Evolutionary conservation across 2,113 vertebrate genomes (phyloP).

Genomic region (Eira barbara): DNA sequence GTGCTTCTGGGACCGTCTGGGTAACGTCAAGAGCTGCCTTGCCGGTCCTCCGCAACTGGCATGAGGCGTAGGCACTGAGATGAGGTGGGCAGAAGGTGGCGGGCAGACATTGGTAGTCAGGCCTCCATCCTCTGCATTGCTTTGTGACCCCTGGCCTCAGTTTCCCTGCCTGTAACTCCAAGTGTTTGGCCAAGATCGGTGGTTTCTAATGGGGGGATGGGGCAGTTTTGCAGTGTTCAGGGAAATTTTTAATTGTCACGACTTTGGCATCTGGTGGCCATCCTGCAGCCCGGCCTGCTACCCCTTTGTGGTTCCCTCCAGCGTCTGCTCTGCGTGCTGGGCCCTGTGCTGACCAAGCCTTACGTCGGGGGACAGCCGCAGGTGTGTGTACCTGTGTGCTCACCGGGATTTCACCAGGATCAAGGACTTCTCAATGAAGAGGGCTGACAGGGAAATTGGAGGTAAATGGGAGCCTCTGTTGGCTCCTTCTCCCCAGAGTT

Average conservation of each 20-base stretch:
- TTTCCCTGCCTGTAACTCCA: background rate
- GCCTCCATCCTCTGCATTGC: background rate
- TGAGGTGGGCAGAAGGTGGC: background rate
- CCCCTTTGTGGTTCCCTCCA: rapidly evolving
- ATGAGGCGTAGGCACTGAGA: background rate
- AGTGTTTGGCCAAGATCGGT: background rate
- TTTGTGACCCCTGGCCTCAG: background rate
- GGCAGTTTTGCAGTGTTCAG: background rate
- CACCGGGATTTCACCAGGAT: background rate
- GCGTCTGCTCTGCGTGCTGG: rapidly evolving
- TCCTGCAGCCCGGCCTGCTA: rapidly evolving
- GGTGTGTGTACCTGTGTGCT: background rate
- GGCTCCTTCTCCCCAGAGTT: background rate
- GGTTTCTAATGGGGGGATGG: background rate
- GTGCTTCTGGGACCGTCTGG: background rate
- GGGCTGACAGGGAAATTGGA: no score
- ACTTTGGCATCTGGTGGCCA: background rate
- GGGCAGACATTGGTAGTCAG: rapidly evolving
- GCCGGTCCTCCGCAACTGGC: background rate
- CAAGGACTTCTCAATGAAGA: no score
- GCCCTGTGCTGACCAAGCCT: background rate
- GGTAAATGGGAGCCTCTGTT: rapidly evolving
- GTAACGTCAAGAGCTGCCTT: rapidly evolving
- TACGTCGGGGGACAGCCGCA: rapidly evolving
- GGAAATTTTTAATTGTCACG: background rate